phyloP scores from a whole-genome alignment of 2,797 vertebrate species.

The Melanotaenia nigrans region DNA sequence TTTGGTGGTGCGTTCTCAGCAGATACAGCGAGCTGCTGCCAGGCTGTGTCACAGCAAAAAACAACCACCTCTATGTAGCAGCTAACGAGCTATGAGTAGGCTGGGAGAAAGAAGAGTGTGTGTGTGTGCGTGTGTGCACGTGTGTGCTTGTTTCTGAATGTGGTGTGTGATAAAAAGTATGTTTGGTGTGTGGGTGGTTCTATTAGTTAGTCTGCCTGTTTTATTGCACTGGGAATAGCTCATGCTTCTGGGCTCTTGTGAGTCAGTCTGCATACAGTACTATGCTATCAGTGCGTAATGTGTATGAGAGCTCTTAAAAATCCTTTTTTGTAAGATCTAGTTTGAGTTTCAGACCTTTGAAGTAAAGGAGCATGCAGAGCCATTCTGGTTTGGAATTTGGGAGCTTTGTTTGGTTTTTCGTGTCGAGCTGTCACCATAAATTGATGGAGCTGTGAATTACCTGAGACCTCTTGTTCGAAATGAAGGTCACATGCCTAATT shows the following conservation, averaged over 20 bases:
- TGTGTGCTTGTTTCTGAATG: slow-evolving; percentile 60
- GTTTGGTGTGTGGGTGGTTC: slow-evolving; percentile 73
- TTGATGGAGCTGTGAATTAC: slow-evolving; percentile 2
- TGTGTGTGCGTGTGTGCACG: not conserved
- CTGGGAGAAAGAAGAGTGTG: slow-evolving; percentile 46
- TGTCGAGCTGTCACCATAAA: slow-evolving; percentile 5
- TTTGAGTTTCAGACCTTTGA: slow-evolving; percentile 31
- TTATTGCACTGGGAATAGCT: slow-evolving; percentile 73
- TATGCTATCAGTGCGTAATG: slow-evolving; percentile 21
- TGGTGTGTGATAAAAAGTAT: slow-evolving; percentile 69
- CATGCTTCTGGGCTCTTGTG: slow-evolving; percentile 60
- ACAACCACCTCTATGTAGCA: slow-evolving; percentile 59
- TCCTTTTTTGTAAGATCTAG: slow-evolving; percentile 11
- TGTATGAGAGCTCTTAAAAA: slow-evolving; percentile 13
- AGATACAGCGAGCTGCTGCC: slow-evolving; percentile 42
- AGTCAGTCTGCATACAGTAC: slow-evolving; percentile 62
- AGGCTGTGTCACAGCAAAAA: slow-evolving; percentile 57
- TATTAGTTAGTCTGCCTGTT: slow-evolving; percentile 74
- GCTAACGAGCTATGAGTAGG: slow-evolving; percentile 73
- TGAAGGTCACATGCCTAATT: slow-evolving; percentile 28
- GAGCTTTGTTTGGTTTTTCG: slow-evolving; percentile 1
- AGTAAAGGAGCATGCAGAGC: slow-evolving; percentile 17
- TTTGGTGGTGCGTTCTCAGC: slow-evolving; percentile 58
- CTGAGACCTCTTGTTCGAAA: slow-evolving; percentile 4
- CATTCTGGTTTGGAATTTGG: slow-evolving; percentile 17